Conservation (phyloP, 1,140 invertebrate species). For the Harpegnathos saltator region DNA sequence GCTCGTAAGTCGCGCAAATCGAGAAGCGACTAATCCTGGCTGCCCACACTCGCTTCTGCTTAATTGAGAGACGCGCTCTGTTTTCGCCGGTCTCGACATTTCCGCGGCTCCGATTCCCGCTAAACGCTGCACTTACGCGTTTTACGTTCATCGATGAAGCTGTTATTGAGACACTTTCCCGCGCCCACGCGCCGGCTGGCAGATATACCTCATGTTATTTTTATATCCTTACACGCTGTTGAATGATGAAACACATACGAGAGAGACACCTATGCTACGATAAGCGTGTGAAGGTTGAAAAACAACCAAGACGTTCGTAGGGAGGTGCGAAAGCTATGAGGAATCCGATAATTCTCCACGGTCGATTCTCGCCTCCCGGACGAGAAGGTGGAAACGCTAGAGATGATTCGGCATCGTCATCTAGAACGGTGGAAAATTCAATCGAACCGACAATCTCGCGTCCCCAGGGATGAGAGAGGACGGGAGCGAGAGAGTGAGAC, state of each 20-base stretch:
- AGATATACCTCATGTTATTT: slow-evolving; percentile 9
- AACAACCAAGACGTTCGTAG: not conserved
- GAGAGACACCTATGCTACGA: slow-evolving; percentile 5
- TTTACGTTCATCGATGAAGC: not conserved
- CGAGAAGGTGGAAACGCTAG: not conserved
- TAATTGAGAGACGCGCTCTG: no score
- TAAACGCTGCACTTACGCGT: not conserved
- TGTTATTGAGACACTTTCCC: not conserved
- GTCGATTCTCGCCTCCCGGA: slow-evolving; percentile 21
- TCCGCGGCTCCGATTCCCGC: slow-evolving; percentile 3
- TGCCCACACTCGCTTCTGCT: no score
- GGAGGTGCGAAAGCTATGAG: slow-evolving; percentile 2
- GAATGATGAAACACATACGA: not conserved
- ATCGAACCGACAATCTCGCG: slow-evolving; percentile 61
- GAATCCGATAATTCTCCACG: slow-evolving; percentile 34
- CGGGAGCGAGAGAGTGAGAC: no score
- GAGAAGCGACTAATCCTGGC: no score
- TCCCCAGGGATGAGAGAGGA: slow-evolving; percentile 1
- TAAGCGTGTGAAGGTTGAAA: slow-evolving; percentile 10
- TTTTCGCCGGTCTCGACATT: slow-evolving; percentile 7
- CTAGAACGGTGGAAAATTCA: slow-evolving; percentile 65
- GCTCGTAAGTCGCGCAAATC: no score
- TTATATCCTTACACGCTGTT: not conserved
- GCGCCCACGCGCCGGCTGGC: no score
- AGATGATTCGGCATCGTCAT: slow-evolving; percentile 65